A percentile compares a stretch with the other conserved stretches of the same genome.
Evolutionary conservation across 2,113 vertebrate species (phyloP).

Genomic region (Symphodus melops): DNA sequence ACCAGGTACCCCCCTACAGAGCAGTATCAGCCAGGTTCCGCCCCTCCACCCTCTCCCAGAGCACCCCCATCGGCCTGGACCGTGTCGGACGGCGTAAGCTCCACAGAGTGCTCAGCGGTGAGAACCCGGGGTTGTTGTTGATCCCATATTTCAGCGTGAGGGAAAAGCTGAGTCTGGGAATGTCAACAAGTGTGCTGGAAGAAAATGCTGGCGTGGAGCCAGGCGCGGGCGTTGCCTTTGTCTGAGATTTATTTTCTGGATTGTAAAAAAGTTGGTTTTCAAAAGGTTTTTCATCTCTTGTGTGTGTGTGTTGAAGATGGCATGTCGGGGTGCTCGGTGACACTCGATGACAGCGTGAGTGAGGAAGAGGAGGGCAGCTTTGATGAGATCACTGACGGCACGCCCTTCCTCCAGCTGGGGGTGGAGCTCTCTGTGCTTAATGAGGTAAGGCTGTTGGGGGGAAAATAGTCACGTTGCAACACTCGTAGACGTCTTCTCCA

Average conservation of each 20-base stretch:
- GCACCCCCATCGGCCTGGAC: constrained; percentile 95
- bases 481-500: constrained; percentile 4
- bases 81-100: constrained; percentile 88
- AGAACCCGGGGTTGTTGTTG: constrained; percentile 69
- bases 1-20: constrained; percentile 93
- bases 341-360: constrained; percentile 93
- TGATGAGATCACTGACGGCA: constrained; percentile 90
- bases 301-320: constrained; percentile 81
- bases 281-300: not conserved
- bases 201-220: constrained; percentile 18
- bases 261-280: not conserved
- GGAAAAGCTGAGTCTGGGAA: constrained; percentile 45
- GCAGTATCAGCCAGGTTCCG: constrained; percentile 92
- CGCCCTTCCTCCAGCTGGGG: constrained; percentile 91
- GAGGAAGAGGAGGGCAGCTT: constrained; percentile 96
- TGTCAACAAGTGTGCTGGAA: constrained; percentile 41
- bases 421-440: constrained; percentile 93
- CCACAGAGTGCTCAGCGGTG: constrained; percentile 89
- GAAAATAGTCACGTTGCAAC: constrained; percentile 30
- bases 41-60: constrained; percentile 91
- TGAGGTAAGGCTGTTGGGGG: constrained; percentile 84
- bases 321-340: constrained; percentile 81
- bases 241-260: constrained; percentile 30
- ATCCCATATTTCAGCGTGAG: constrained; percentile 22
- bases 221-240: constrained; percentile 19